Percentiles rank a stretch among this genome's conserved stretches.
Conservation (phyloP, 2,888 invertebrate species). For the Dryobotodes eremita region DNA sequence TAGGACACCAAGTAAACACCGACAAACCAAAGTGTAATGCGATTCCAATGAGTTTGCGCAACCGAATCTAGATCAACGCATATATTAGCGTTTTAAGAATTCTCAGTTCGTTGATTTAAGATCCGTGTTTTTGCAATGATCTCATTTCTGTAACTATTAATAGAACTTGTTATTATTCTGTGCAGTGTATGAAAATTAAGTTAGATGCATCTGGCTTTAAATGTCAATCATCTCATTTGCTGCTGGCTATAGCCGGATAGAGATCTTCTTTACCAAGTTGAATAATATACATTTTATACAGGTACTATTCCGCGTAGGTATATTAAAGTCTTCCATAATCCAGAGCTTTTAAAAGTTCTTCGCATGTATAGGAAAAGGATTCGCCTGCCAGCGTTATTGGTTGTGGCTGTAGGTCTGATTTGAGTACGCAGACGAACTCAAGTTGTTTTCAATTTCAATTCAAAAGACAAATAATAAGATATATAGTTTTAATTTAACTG, state of each 20-base stretch:
- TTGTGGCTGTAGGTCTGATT: background rate
- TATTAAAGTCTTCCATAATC: background rate
- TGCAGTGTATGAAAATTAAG: constrained; percentile 12
- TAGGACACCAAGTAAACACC: constrained; percentile 28
- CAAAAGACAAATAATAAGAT: background rate
- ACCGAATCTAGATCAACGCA: constrained; percentile 55
- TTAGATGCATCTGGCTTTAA: constrained; percentile 35
- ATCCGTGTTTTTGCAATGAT: constrained; percentile 40
- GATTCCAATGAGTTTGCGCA: constrained; percentile 54
- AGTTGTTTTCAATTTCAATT: background rate
- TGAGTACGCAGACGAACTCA: background rate
- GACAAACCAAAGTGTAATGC: constrained; percentile 49
- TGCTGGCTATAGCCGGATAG: constrained; percentile 2
- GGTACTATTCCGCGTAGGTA: background rate
- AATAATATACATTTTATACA: background rate
- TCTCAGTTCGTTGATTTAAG: constrained; percentile 28
- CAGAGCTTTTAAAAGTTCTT: too few relatives aligned
- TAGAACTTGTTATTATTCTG: constrained; percentile 21
- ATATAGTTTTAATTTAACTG: background rate
- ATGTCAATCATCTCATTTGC: constrained; percentile 31
- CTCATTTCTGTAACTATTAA: constrained; percentile 24
- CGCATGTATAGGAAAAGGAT: too few relatives aligned
- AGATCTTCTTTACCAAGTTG: constrained; percentile 11
- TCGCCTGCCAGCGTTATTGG: background rate
- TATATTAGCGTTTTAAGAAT: constrained; percentile 37